These are phyloP conservation scores for Trichogramma pretiosum DNA, from an alignment of 1,140 invertebrate genomes.

Conservation along the genomic window DNA sequence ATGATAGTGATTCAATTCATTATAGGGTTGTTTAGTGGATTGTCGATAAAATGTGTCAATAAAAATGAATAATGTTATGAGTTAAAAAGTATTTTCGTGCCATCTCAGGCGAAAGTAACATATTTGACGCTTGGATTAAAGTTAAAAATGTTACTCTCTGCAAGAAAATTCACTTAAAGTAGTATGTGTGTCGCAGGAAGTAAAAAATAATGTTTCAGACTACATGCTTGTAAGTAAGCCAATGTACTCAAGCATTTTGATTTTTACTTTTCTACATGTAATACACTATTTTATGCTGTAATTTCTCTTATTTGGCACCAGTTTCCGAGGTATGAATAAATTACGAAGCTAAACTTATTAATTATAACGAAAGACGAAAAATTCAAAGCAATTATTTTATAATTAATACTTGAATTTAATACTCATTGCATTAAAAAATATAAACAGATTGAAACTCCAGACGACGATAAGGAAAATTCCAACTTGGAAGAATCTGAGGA, in stretches of 20 bases:
- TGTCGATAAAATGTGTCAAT: conserved; percentile 5
- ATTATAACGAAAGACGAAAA: conserved; percentile 9
- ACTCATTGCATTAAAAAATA: background rate
- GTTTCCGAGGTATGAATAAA: background rate
- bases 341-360: background rate
- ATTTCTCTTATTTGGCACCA: background rate
- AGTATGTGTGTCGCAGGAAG: no score
- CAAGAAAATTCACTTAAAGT: background rate
- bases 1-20: no score
- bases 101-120: no score
- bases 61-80: background rate
- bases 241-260: no score
- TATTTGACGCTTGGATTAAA: no score
- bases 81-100: no score
- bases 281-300: conserved; percentile 9
- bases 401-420: no score
- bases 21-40: background rate
- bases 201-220: no score
- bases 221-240: no score
- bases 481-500: background rate
- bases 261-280: no score
- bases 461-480: background rate
- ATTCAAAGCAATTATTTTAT: no score
- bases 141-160: background rate
- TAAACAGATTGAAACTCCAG: background rate